Base-by-base conservation (phyloP, 2,888 invertebrate species). In the Metacarcinus magister region DNA sequence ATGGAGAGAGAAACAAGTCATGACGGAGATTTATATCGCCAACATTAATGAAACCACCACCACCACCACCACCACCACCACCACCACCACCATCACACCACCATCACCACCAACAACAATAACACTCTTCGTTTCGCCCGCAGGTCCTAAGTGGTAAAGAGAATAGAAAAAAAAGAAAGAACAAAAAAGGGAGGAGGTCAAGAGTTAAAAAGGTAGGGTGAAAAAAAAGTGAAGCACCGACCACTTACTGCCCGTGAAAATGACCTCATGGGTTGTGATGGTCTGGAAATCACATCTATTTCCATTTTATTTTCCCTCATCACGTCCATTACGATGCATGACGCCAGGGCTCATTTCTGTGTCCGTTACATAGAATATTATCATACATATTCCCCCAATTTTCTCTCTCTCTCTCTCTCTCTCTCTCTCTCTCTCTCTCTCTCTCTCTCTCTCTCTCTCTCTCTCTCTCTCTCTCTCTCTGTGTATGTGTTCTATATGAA, bases 401-500 rank as follows among this genome's bases (percentile, higher is more conserved):
- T 16, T 60, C 23, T 13, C 23, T 60, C 23, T 60, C 60, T 60
- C 23, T 60, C 60, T 60, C 23, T 60, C 23, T 60, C 19, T 67
- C n/a, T n/a, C n/a, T 67, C 54, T 54, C 54, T 54, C 54, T 54
- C 54, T 54, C 54, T 54, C 54, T 54, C 54, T 54, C 54, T 54
- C 54, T 54, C 54, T 54, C 54, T 54, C 54, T 54, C 54, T 54
- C 54, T 54, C 54, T 54, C 54, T 54, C 3, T 89, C 48, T 92
- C 48, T 92, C 48, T 46, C 19, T 92, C n/a, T 92, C 48, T 92
- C 48, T 92, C 48, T 92, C 48, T 92, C 48, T 92, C 48, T 92
- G 92, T 92, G 92, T 92, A 48, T 92, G 92, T 92, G 92, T 92
- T 92, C 48, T 92, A 48, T 92, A 48, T 92, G 92, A 46, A 48